Evolutionary conservation across 2,113 vertebrate genomes (phyloP).

Genomic region (Cheirogaleus medius): DNA sequence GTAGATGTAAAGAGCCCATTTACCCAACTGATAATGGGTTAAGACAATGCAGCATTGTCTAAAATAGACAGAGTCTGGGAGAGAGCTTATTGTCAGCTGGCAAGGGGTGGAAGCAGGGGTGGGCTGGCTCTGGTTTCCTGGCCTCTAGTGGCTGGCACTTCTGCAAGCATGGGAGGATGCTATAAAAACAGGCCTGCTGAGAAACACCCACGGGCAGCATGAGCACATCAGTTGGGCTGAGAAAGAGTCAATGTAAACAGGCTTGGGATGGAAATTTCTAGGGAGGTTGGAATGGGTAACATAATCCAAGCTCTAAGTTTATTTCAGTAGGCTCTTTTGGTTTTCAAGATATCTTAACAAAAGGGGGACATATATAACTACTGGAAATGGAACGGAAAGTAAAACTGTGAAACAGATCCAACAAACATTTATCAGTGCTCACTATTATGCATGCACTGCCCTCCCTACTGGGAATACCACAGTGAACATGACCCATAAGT

Average conservation of each 20-base stretch:
- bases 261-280: background rate
- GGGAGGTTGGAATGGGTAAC: background rate
- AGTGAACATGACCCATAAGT: background rate
- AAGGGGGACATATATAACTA: background rate
- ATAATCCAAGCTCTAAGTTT: background rate
- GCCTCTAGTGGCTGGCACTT: background rate
- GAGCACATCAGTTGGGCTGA: background rate
- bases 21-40: background rate
- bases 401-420: background rate
- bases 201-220: background rate
- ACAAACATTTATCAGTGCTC: background rate
- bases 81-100: conserved; percentile 32
- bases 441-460: background rate
- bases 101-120: background rate
- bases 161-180: conserved; percentile 14
- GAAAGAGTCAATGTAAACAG: background rate
- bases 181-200: conserved; percentile 30
- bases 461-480: background rate
- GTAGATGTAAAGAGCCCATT: background rate
- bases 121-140: background rate
- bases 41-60: conserved; percentile 29
- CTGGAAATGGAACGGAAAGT: background rate
- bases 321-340: background rate
- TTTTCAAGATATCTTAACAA: conserved; percentile 41
- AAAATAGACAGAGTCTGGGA: conserved; percentile 12